These are phyloP conservation scores for Peucedramus taeniatus DNA, from an alignment of 2,113 vertebrate species.

Conservation along the genomic window DNA sequence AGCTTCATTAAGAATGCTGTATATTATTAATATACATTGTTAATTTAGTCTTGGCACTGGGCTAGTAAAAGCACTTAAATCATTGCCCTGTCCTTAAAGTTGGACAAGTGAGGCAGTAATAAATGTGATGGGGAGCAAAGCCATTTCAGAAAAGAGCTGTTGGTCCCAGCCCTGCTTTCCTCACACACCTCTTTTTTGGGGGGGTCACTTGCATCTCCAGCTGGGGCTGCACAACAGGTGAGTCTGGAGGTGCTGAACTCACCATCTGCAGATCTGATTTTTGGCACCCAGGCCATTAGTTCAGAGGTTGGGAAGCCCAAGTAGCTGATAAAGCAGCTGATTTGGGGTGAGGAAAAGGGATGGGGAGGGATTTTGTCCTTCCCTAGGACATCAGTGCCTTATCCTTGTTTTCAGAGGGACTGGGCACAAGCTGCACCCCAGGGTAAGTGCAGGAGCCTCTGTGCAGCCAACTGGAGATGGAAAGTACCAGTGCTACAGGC, in stretches of 20 bases:
- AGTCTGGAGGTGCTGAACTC: not conserved
- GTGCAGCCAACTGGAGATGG: not conserved
- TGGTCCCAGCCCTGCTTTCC: not conserved
- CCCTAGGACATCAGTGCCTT: no score
- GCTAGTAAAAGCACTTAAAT: conserved; percentile 29
- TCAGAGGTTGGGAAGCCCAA: not conserved
- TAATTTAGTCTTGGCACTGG: conserved; percentile 40
- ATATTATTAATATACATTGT: not conserved
- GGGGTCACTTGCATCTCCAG: not conserved
- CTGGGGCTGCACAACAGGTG: not conserved
- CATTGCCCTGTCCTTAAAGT: not conserved
- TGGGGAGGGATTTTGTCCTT: not conserved
- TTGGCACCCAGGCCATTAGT: not conserved
- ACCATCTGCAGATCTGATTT: not conserved
- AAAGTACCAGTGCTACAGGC: not conserved
- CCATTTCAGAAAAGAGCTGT: not conserved
- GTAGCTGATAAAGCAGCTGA: not conserved
- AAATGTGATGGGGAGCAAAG: not conserved
- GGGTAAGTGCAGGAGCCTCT: not conserved
- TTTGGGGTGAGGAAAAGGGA: not conserved
- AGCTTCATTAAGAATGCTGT: not conserved
- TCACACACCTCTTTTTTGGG: not conserved
- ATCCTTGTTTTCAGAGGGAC: not conserved
- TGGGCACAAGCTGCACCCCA: fast-evolving
- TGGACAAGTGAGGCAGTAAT: not conserved